phyloP scores from a whole-genome alignment of 2,888 invertebrate genomes.

The Thymelicus lineola region DNA sequence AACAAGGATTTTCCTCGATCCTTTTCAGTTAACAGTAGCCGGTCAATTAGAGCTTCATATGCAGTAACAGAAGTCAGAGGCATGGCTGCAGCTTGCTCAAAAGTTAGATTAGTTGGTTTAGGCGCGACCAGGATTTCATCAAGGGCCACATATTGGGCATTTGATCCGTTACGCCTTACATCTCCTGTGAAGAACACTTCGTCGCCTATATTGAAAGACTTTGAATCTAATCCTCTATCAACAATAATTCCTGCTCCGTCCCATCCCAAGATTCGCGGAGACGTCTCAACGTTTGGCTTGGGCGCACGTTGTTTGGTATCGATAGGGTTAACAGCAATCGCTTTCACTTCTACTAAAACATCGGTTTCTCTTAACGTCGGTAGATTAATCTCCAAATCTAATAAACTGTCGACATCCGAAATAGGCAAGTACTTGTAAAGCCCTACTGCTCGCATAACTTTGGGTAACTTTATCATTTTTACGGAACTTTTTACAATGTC shows the following conservation, averaged over 20 bases:
- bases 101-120: conserved; percentile 69
- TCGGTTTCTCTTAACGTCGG: conserved; percentile 62
- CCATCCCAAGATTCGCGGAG: conserved; percentile 70
- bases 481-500: background rate
- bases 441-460: conserved; percentile 74
- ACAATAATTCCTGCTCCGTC: conserved; percentile 74
- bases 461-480: conserved; percentile 58
- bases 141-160: conserved; percentile 70
- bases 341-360: conserved; percentile 72
- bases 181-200: conserved; percentile 74
- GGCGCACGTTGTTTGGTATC: conserved; percentile 72
- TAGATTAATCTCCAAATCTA: conserved; percentile 68
- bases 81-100: conserved; percentile 77
- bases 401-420: conserved; percentile 62
- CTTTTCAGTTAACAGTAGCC: conserved; percentile 65
- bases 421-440: conserved; percentile 75
- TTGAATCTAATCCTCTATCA: conserved; percentile 60
- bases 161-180: conserved; percentile 64
- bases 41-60: conserved; percentile 68
- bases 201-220: conserved; percentile 65
- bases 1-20: conserved; percentile 69
- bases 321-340: conserved; percentile 73
- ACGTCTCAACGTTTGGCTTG: conserved; percentile 60
- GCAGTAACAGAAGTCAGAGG: conserved; percentile 71
- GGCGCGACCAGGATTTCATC: conserved; percentile 64